A percentile compares a stretch with the other conserved stretches of the same genome.
These are phyloP conservation scores for Gobio gobio DNA, from an alignment of 2,113 vertebrate species.

Conservation along the genomic window DNA sequence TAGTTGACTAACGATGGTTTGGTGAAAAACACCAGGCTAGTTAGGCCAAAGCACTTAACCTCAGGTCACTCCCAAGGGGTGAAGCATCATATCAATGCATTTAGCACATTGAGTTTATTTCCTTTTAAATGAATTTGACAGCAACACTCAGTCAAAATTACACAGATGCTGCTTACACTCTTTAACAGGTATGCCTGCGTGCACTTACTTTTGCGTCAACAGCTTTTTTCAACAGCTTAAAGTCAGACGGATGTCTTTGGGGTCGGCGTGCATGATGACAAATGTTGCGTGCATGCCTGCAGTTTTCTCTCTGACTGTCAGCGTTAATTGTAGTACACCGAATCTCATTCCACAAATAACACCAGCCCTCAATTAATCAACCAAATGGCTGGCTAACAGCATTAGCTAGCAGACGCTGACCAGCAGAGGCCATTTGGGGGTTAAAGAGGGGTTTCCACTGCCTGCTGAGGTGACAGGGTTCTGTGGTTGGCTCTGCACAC, in stretches of 20 bases:
- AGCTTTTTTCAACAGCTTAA: conserved; percentile 10
- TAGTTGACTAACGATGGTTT: no score
- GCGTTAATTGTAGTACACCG: neutral
- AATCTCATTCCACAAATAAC: conserved; percentile 11
- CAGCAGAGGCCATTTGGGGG: conserved; percentile 8
- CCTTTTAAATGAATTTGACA: neutral
- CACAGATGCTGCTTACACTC: neutral
- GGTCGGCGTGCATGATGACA: neutral
- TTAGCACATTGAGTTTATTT: neutral
- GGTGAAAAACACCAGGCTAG: no score
- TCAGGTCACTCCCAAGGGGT: neutral
- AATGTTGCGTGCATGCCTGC: conserved; percentile 13
- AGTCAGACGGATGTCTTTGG: no score
- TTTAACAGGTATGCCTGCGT: neutral
- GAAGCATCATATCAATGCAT: neutral
- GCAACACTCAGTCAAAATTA: conserved; percentile 8
- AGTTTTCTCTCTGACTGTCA: conserved; percentile 6
- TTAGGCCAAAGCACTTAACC: neutral
- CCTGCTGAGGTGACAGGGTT: conserved; percentile 68
- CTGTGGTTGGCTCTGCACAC: conserved; percentile 70
- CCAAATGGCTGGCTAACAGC: conserved; percentile 24
- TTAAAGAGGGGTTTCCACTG: conserved; percentile 63
- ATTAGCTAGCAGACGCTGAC: conserved; percentile 3
- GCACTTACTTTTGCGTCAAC: conserved; percentile 9
- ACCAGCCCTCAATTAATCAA: conserved; percentile 28